phyloP scores from a whole-genome alignment of 2,113 vertebrate genomes.

The Salminus brasiliensis region DNA sequence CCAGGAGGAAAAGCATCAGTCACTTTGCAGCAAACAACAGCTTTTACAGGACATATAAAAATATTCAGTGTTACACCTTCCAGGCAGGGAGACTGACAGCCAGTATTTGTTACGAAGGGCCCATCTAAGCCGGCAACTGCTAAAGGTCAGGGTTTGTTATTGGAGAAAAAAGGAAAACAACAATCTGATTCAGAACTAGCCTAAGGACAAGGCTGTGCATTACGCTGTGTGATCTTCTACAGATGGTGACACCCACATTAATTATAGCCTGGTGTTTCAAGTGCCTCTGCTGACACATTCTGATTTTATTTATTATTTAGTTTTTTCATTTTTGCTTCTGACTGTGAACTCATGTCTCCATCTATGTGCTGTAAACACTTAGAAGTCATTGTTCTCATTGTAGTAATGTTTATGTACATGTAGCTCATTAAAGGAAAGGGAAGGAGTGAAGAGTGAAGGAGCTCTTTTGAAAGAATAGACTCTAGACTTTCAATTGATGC shows the following conservation, averaged over 20 bases:
- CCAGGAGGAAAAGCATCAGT: conserved; percentile 44
- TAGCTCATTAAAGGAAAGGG: not conserved
- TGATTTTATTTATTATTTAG: not conserved
- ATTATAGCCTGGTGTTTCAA: conserved; percentile 3
- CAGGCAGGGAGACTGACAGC: conserved; percentile 24
- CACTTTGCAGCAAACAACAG: conserved; percentile 27
- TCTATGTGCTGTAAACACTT: not conserved
- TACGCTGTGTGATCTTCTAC: conserved; percentile 3
- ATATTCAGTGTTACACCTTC: conserved; percentile 39
- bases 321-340: not conserved
- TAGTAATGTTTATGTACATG: not conserved
- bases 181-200: not conserved
- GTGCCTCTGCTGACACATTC: not conserved
- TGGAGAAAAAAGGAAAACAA: conserved; percentile 14
- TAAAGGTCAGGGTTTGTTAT: conserved; percentile 46
- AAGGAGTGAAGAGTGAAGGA: too few species aligned
- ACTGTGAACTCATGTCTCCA: not conserved
- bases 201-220: conserved; percentile 5
- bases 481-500: not conserved
- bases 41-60: conserved; percentile 47
- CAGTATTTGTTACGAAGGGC: conserved; percentile 38
- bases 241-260: not conserved
- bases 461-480: not conserved
- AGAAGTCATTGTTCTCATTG: not conserved
- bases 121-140: conserved; percentile 22